These are phyloP conservation scores for Aselliscus stoliczkanus DNA, from an alignment of 2,797 vertebrate species.

Conservation along the genomic window DNA sequence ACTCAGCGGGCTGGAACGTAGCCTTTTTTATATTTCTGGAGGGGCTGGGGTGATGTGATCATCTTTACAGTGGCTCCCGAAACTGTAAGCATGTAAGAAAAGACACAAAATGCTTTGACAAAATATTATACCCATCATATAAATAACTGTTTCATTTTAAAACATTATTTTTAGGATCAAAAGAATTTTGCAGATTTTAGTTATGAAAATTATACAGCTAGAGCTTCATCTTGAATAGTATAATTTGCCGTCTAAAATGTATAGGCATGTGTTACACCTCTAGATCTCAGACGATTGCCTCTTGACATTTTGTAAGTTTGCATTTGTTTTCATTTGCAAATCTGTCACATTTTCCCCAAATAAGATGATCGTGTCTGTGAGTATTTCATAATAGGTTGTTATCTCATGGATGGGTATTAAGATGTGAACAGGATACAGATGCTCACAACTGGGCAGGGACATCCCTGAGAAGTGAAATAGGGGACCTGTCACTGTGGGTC, in stretches of 20 bases:
- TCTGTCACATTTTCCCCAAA: background rate
- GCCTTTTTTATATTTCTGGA: background rate
- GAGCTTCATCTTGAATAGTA: background rate
- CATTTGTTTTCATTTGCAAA: background rate
- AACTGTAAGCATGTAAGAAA: background rate
- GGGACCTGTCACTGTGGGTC: fast-evolving
- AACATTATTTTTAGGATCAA: background rate
- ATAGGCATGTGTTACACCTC: background rate
- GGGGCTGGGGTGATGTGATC: background rate
- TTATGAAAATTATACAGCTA: background rate
- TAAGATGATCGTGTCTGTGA: background rate
- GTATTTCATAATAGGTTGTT: background rate
- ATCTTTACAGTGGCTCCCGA: background rate
- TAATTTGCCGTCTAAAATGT: background rate
- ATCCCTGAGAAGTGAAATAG: background rate
- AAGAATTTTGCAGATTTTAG: background rate
- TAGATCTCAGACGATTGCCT: background rate
- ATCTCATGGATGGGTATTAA: background rate
- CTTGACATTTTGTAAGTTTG: background rate
- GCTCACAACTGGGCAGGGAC: background rate
- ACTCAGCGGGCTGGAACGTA: too few species aligned
- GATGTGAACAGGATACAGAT: background rate
- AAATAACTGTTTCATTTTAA: background rate
- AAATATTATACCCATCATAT: background rate
- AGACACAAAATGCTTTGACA: background rate